phyloP scores from a whole-genome alignment of 2,113 vertebrate genomes.

The Labeo rohita region DNA sequence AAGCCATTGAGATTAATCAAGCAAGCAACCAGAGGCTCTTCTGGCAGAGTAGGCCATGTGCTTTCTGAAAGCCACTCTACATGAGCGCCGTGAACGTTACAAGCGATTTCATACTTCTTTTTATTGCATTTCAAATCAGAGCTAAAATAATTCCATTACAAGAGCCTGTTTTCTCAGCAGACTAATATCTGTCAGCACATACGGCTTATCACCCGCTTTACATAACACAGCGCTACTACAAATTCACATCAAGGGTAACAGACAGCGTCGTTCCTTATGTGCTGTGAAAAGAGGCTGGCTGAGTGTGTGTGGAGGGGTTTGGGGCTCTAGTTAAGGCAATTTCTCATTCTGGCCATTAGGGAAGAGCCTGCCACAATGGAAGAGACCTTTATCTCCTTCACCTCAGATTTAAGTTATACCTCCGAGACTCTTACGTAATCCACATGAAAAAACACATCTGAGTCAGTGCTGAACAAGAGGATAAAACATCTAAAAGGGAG shows the following conservation, averaged over 20 bases:
- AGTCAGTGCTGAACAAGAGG: constrained; percentile 15
- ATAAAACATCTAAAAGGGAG: constrained; percentile 9
- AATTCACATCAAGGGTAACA: constrained; percentile 14
- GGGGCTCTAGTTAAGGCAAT: neutral
- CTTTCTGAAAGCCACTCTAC: constrained; percentile 2
- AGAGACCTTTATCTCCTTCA: constrained; percentile 18
- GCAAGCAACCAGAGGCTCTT: constrained; percentile 14
- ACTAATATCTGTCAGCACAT: constrained; percentile 30
- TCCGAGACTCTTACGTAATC: constrained; percentile 49
- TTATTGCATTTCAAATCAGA: constrained; percentile 27
- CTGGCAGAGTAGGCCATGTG: neutral
- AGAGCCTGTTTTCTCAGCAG: constrained; percentile 4
- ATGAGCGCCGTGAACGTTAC: neutral
- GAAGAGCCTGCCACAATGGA: constrained; percentile 15
- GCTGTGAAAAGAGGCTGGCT: constrained; percentile 10
- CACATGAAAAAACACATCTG: constrained; percentile 38
- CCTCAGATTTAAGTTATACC: constrained; percentile 45
- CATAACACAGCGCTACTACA: constrained; percentile 23
- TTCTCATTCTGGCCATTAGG: constrained; percentile 25
- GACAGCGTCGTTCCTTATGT: neutral
- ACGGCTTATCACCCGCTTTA: constrained; percentile 27
- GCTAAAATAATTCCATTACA: constrained; percentile 14
- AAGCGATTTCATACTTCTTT: constrained; percentile 15
- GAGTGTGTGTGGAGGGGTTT: neutral
- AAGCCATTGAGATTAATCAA: constrained; percentile 24